Percentiles rank a stretch among this genome's conserved stretches.
These are phyloP conservation scores for Progne subis DNA, from an alignment of 2,113 vertebrate species.

Conservation along the genomic window DNA sequence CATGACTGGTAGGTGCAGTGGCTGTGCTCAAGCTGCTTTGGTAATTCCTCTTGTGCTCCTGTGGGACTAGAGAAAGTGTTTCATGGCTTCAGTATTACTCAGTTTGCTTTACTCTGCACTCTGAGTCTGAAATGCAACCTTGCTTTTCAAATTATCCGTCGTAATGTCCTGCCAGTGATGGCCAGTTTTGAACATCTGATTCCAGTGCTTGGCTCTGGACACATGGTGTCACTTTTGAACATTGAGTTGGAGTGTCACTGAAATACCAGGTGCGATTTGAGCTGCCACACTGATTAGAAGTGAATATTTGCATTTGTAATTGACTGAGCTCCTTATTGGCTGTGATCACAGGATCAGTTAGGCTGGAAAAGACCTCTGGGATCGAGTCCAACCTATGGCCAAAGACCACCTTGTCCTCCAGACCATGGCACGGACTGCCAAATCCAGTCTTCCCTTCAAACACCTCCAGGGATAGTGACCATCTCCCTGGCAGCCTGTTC, in stretches of 20 bases:
- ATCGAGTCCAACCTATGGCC: rapidly evolving
- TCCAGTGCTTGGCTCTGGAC: background rate
- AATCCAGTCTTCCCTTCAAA: background rate
- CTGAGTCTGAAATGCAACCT: background rate
- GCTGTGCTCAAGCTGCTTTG: background rate
- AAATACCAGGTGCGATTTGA: background rate
- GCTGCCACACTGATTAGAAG: background rate
- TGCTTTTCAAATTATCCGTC: background rate
- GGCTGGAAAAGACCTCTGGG: background rate
- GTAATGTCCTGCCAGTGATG: background rate
- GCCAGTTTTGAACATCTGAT: background rate
- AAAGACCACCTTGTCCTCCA: background rate
- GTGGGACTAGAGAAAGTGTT: background rate
- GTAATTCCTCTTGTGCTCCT: background rate
- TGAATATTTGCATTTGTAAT: background rate
- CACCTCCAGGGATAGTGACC: background rate
- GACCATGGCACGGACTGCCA: background rate
- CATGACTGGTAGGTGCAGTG: constrained; percentile 81
- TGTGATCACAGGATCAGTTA: background rate
- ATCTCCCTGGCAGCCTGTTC: background rate
- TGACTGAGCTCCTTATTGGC: background rate
- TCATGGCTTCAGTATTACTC: background rate
- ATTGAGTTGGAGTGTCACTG: background rate
- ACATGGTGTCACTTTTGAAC: background rate
- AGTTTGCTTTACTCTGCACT: background rate